phyloP scores from a whole-genome alignment of 2,113 vertebrate genomes.

The Malurus elegans region DNA sequence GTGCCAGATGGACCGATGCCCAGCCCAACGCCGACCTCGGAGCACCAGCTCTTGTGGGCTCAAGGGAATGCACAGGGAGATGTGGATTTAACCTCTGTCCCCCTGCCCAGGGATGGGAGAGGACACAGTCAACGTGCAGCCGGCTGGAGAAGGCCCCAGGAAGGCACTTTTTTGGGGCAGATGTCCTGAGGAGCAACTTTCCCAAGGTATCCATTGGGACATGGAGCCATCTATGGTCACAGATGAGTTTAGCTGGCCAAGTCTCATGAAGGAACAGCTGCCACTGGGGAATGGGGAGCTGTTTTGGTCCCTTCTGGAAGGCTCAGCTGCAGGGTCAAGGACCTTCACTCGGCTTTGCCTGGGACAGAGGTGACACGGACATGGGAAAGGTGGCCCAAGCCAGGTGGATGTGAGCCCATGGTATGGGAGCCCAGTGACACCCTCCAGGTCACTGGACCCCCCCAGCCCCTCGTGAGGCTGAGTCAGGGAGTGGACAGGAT shows the following conservation, averaged over 20 bases:
- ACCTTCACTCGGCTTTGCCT: background rate
- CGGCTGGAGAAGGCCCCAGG: background rate
- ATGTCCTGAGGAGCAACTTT: slow-evolving; percentile 1
- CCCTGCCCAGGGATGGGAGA: background rate
- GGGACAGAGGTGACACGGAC: background rate
- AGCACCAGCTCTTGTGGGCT: slow-evolving; percentile 29
- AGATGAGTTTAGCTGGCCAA: background rate
- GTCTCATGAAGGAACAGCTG: background rate
- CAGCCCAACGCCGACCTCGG: background rate
- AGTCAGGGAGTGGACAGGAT: background rate
- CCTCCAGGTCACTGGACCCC: background rate
- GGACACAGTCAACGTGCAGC: background rate
- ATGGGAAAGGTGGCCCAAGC: background rate
- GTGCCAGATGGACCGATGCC: slow-evolving; percentile 50
- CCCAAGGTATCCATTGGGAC: background rate
- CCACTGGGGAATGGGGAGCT: background rate
- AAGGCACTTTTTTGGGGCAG: background rate
- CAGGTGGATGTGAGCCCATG: fast-evolving
- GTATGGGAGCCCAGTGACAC: background rate
- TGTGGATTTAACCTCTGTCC: slow-evolving; percentile 41
- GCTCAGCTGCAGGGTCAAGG: background rate
- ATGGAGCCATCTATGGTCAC: slow-evolving; percentile 4
- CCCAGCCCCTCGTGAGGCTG: background rate
- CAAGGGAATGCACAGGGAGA: background rate
- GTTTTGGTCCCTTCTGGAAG: background rate